Conservation (phyloP, 2,797 vertebrate genomes). For the Lepus townsendii region DNA sequence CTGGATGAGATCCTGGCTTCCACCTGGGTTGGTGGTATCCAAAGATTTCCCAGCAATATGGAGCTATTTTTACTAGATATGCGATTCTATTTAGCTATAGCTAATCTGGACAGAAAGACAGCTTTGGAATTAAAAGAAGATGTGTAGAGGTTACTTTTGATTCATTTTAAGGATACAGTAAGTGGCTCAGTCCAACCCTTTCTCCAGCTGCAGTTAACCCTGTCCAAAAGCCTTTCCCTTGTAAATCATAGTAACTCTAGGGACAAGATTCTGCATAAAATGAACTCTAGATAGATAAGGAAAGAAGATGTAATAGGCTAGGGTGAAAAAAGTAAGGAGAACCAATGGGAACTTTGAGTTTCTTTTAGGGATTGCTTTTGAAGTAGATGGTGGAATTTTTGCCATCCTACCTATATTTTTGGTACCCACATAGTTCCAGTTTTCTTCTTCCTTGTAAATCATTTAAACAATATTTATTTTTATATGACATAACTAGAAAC, state of each 20-base stretch:
- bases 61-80: background rate
- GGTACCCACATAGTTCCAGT: background rate
- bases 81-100: background rate
- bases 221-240: background rate
- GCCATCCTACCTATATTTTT: slow-evolving; percentile 23
- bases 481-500: slow-evolving; percentile 82
- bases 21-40: background rate
- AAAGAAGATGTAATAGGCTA: background rate
- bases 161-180: background rate
- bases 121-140: background rate
- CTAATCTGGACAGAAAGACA: slow-evolving; percentile 5
- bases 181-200: background rate
- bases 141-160: background rate
- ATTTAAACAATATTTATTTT: slow-evolving; percentile 92
- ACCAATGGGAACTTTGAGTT: background rate
- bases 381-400: background rate
- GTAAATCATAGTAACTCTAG: background rate
- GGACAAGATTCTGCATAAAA: background rate
- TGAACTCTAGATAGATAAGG: background rate
- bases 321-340: slow-evolving; percentile 14
- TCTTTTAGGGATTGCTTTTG: slow-evolving; percentile 3
- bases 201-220: background rate
- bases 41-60: background rate
- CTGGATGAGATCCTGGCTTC: background rate
- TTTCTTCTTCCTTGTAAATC: slow-evolving; percentile 79